phyloP scores from a whole-genome alignment of 2,888 invertebrate species.

The Gortyna flavago region DNA sequence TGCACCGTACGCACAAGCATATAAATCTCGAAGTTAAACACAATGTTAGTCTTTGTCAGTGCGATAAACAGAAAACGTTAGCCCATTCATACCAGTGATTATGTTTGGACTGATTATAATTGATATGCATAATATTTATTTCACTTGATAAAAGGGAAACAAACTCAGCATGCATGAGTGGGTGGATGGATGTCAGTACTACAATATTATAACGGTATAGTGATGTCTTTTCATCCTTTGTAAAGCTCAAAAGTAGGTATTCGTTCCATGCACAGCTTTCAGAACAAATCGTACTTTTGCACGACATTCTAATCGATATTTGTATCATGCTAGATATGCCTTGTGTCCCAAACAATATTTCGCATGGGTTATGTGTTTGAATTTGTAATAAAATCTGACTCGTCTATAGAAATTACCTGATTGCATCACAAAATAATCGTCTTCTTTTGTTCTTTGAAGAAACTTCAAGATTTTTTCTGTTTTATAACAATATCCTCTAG shows the following conservation, averaged over 20 bases:
- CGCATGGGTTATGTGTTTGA: constrained; percentile 20
- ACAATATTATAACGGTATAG: constrained; percentile 10
- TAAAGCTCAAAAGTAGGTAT: background rate
- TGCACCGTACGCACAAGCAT: constrained; percentile 41
- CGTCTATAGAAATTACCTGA: constrained; percentile 2
- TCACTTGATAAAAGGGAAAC: constrained; percentile 19
- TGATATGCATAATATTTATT: constrained; percentile 31
- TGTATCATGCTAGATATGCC: background rate
- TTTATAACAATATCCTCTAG: constrained; percentile 82
- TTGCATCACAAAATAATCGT: constrained; percentile 37
- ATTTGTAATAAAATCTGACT: constrained; percentile 19
- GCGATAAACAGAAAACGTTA: constrained; percentile 52
- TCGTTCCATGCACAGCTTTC: background rate
- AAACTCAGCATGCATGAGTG: constrained; percentile 3
- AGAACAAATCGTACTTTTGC: constrained; percentile 21
- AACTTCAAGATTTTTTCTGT: constrained; percentile 46
- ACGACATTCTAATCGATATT: constrained; percentile 33
- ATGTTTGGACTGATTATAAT: constrained; percentile 45
- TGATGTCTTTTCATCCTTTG: background rate
- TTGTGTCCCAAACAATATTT: constrained; percentile 6
- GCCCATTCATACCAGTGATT: constrained; percentile 51
- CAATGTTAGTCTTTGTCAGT: constrained; percentile 47
- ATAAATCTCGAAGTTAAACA: constrained; percentile 50
- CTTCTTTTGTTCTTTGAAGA: constrained; percentile 55
- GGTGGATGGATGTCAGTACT: background rate